Evolutionary conservation across 2,888 invertebrate genomes (phyloP).

Genomic region (Cheiracanthium punctorium): DNA sequence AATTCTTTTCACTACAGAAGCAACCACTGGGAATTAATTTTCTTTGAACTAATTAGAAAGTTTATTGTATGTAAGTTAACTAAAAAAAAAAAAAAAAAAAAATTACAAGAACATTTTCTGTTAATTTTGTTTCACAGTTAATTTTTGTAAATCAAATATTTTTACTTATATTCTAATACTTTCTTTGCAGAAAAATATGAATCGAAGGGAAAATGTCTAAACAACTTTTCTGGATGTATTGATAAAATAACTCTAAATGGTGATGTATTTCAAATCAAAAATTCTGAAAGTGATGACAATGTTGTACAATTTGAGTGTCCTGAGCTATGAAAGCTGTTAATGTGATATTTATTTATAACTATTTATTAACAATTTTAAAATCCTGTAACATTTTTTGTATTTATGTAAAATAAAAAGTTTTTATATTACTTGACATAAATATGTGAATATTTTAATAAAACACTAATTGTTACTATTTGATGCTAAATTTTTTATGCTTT

Average conservation of each 20-base stretch:
- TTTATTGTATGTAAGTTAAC: too few relatives aligned
- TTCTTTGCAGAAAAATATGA: conserved; percentile 31
- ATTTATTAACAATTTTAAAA: conserved; percentile 54
- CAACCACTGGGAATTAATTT: too few relatives aligned
- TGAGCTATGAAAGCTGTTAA: conserved; percentile 17
- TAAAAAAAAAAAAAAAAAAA: too few relatives aligned
- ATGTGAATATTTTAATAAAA: too few relatives aligned
- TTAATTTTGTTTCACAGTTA: too few relatives aligned
- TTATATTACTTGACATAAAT: background rate
- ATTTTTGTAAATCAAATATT: too few relatives aligned
- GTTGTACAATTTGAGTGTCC: conserved; percentile 46
- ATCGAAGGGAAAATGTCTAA: background rate
- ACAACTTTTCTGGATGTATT: conserved; percentile 47
- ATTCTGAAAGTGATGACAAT: conserved; percentile 32
- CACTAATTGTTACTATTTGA: too few relatives aligned
- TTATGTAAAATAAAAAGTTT: conserved; percentile 28
- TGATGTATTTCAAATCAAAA: conserved; percentile 43
- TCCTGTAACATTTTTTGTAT: conserved; percentile 47
- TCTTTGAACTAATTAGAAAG: too few relatives aligned
- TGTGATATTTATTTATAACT: conserved; percentile 64
- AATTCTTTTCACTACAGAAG: too few relatives aligned
- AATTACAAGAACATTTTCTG: too few relatives aligned
- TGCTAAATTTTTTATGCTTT: too few relatives aligned
- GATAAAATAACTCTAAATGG: conserved; percentile 39
- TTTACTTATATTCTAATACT: background rate